phyloP scores from a whole-genome alignment of 2,797 vertebrate species.

The Caiman crocodilus region DNA sequence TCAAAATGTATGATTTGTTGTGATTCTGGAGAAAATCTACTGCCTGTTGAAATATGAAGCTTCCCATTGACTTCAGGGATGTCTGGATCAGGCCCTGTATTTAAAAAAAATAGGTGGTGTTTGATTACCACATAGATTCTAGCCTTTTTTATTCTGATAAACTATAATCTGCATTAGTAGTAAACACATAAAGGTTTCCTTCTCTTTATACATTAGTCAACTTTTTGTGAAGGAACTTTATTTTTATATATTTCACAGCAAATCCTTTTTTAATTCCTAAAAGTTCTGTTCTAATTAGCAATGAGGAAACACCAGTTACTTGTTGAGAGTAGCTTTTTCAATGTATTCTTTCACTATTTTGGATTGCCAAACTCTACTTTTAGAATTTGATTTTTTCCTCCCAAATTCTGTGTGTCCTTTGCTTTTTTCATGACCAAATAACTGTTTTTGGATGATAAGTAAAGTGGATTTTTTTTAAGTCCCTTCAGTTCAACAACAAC shows the following conservation, averaged over 20 bases:
- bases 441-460: constrained; percentile 19
- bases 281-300: not conserved
- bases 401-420: not conserved
- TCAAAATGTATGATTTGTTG: too few species aligned
- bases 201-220: constrained; percentile 69
- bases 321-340: not conserved
- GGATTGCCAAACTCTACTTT: not conserved
- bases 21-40: too few species aligned
- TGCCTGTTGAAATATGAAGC: too few species aligned
- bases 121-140: not conserved
- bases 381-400: not conserved
- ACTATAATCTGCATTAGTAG: not conserved
- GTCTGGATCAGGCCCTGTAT: too few species aligned
- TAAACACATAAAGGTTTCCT: not conserved
- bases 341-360: not conserved
- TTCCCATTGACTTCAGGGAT: too few species aligned
- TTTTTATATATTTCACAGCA: constrained; percentile 57
- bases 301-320: too few species aligned
- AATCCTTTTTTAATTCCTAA: constrained; percentile 23
- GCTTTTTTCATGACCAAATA: not conserved
- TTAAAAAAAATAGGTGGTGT: too few species aligned
- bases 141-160: not conserved
- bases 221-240: constrained; percentile 53
- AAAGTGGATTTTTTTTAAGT: constrained; percentile 28
- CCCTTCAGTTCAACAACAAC: constrained; percentile 33